These are phyloP conservation scores for Nemoura dubitans DNA, from an alignment of 2,888 invertebrate species.

Conservation along the genomic window DNA sequence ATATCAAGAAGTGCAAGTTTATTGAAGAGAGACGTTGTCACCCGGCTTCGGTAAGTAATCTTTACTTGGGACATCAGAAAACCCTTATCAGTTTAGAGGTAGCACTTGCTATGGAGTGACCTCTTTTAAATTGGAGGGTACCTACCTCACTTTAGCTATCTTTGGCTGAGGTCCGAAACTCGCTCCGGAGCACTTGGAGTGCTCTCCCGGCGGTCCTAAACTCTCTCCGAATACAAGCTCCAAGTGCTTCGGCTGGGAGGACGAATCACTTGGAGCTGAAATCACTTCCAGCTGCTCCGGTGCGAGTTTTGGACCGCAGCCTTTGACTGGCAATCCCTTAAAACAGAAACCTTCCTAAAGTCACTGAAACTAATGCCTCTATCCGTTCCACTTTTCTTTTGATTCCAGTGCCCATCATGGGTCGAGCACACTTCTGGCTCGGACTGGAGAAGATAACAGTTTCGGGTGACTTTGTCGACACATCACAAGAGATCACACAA, in stretches of 20 bases:
- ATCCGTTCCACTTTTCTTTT: neutral
- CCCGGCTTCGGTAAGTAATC: neutral
- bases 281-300: too few relatives aligned
- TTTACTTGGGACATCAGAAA: neutral
- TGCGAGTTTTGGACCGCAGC: too few relatives aligned
- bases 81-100: neutral
- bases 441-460: slow-evolving; percentile 57
- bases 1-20: neutral
- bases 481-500: slow-evolving; percentile 58
- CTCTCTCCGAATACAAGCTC: too few relatives aligned
- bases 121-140: neutral
- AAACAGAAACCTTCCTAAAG: neutral
- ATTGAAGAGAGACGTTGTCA: neutral
- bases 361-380: neutral
- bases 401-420: slow-evolving; percentile 42
- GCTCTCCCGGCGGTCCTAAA: too few relatives aligned
- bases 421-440: slow-evolving; percentile 57
- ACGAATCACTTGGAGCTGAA: too few relatives aligned
- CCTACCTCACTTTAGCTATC: too few relatives aligned
- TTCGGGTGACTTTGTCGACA: slow-evolving; percentile 55
- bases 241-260: too few relatives aligned
- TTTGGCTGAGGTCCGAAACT: too few relatives aligned
- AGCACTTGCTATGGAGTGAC: neutral
- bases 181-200: too few relatives aligned
- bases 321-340: neutral